Conservation (phyloP, 2,888 invertebrate genomes). For the Tiliacea citrago region DNA sequence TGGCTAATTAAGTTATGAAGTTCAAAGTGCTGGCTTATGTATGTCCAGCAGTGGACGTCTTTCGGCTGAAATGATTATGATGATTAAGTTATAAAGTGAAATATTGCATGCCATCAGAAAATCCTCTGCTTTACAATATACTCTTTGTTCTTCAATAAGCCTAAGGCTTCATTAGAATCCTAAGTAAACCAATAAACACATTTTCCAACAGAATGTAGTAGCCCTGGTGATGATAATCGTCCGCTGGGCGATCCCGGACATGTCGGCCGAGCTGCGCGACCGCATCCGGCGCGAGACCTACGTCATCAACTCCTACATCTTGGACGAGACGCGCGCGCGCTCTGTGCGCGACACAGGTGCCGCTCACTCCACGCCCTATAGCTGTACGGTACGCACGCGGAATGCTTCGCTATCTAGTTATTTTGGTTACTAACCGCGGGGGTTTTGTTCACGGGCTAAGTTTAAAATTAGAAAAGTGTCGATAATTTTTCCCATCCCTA, state of each 20-base stretch:
- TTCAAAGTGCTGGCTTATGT: too few species aligned
- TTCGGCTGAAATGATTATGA: too few species aligned
- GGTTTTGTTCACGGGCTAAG: slow-evolving; percentile 72
- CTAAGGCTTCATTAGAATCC: too few species aligned
- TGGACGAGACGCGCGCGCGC: slow-evolving; percentile 86
- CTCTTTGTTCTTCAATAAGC: too few species aligned
- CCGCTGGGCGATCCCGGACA: slow-evolving; percentile 98
- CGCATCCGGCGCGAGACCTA: slow-evolving; percentile 97
- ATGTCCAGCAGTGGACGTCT: too few species aligned
- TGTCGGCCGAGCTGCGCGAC: slow-evolving; percentile 95
- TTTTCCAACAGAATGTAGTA: slow-evolving; percentile 94
- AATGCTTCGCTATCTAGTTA: slow-evolving; percentile 68
- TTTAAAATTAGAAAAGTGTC: not conserved
- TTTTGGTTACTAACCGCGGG: slow-evolving; percentile 78
- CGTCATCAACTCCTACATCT: slow-evolving; percentile 97
- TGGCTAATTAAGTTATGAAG: too few species aligned
- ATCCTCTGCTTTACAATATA: too few species aligned
- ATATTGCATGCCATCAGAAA: too few species aligned
- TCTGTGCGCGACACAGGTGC: slow-evolving; percentile 67
- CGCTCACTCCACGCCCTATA: slow-evolving; percentile 73
- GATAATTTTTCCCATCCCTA: not conserved
- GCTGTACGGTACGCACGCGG: slow-evolving; percentile 84
- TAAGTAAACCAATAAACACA: too few species aligned
- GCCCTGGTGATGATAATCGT: slow-evolving; percentile 97
- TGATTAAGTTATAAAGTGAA: too few species aligned